Conservation (phyloP, 2,888 invertebrate species). For the Cyclophora punctaria region DNA sequence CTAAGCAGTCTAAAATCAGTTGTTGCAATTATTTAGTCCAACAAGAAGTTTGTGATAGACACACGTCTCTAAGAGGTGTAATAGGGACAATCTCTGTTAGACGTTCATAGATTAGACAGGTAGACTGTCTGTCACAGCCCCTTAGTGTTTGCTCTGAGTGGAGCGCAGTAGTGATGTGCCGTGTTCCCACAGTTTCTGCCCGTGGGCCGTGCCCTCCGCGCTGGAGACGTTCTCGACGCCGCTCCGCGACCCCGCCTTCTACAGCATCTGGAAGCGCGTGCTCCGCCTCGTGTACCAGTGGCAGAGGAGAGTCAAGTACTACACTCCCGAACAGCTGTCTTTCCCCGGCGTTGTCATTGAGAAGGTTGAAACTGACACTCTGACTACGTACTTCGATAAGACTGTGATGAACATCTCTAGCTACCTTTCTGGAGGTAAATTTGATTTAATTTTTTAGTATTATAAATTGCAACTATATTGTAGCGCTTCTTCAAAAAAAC, state of each 20-base stretch:
- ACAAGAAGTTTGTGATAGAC: no score
- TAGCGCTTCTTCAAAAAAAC: no score
- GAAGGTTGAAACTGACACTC: slow-evolving; percentile 77
- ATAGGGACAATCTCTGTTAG: no score
- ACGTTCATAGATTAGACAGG: no score
- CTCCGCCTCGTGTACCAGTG: slow-evolving; percentile 74
- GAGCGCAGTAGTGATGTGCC: no score
- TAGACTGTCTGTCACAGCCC: no score
- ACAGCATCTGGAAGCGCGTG: slow-evolving; percentile 78
- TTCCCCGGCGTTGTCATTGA: slow-evolving; percentile 77
- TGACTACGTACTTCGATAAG: slow-evolving; percentile 81
- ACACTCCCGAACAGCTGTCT: slow-evolving; percentile 77
- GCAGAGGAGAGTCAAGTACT: slow-evolving; percentile 74
- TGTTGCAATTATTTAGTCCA: no score
- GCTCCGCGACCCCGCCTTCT: slow-evolving; percentile 81
- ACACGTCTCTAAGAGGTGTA: no score
- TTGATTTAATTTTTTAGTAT: no score
- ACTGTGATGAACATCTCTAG: slow-evolving; percentile 76
- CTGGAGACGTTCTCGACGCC: slow-evolving; percentile 79
- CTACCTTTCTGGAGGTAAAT: slow-evolving; percentile 1
- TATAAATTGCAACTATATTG: no score
- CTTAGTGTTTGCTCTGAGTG: no score
- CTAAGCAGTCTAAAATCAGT: no score
- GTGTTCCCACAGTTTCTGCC: slow-evolving; percentile 30
- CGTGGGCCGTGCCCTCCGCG: slow-evolving; percentile 74